Evolutionary conservation across 2,888 invertebrate genomes (phyloP), one percentile per base, ranked within the genome.

Genomic region (Hipparchia semele): DNA sequence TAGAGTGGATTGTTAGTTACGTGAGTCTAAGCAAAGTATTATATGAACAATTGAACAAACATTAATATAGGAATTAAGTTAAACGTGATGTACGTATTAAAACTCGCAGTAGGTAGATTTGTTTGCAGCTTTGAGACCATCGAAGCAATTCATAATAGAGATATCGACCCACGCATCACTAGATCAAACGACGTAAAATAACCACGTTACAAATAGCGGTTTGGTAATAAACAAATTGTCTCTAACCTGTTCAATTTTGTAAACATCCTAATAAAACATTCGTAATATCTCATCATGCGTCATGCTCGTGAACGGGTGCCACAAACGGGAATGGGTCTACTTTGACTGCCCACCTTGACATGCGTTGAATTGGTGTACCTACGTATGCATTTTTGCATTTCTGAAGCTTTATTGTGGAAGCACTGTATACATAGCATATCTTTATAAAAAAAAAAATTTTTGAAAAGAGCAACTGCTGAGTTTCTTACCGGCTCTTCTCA

Each of bases 1-100:
- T 75, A 78, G 78, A 77, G 75, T 73, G 80, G 79, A 82, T 79
- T 77, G 49, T 13, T 58, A 13, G 78, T 79, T 79, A 78, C 76
- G 76, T 74, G 39, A 10, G 76, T 68, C 71, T 73, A 8, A 70
- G 72, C 68, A 75, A 75, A 75, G 72, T 77, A 73, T 70, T 71
- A 73, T 76, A 75, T 76, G 76, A 78, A 74, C 68, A 74, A 76
- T 75, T 76, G 76, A 78, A 75, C 71, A 74, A 73, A 76, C 61
- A 72, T 71, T 65, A 59, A 73, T 70, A 10, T 64, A 59, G 68
- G 65, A 66, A 72, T 65, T 8, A 53, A 68, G 8, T 49, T 33
- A 39, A 73, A 54, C 66, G 72, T 70, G 75, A 76, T 67, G 46
- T 61, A 71, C 62, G 46, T 60, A 73, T 75, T 71, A 74, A 53